Evolutionary conservation across 2,797 vertebrate species (phyloP).

Genomic region (Buphagus erythrorhynchus): DNA sequence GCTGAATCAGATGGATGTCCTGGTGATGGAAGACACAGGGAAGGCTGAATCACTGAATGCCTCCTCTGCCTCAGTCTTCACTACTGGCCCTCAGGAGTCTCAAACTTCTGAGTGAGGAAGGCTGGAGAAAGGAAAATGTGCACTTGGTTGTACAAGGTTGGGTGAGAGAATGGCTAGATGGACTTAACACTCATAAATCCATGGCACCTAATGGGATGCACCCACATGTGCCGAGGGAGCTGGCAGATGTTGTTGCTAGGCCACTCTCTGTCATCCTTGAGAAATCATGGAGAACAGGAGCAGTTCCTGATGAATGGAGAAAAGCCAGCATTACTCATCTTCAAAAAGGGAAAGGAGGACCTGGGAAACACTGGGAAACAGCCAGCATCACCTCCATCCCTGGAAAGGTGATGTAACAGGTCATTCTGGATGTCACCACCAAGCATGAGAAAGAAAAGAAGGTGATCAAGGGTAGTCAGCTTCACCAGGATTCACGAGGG

Average conservation of each 20-base stretch:
- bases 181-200: not conserved
- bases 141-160: rapidly evolving
- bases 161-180: not conserved
- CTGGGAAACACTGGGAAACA: rapidly evolving
- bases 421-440: not conserved
- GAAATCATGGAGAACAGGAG: not conserved
- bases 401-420: not conserved
- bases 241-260: not conserved
- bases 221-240: no score
- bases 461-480: not conserved
- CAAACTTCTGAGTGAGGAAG: not conserved
- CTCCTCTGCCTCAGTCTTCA: not conserved
- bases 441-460: not conserved
- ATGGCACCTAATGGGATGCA: not conserved
- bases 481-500: not conserved
- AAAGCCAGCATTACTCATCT: not conserved
- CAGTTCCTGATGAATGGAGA: not conserved
- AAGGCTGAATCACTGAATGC: not conserved
- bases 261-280: not conserved
- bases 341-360: not conserved
- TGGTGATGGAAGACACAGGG: not conserved
- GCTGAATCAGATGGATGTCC: not conserved
- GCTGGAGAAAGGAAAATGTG: not conserved
- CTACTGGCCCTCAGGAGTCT: no score
- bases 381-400: not conserved